Conservation (phyloP, 2,113 vertebrate genomes). For the Meriones unguiculatus region DNA sequence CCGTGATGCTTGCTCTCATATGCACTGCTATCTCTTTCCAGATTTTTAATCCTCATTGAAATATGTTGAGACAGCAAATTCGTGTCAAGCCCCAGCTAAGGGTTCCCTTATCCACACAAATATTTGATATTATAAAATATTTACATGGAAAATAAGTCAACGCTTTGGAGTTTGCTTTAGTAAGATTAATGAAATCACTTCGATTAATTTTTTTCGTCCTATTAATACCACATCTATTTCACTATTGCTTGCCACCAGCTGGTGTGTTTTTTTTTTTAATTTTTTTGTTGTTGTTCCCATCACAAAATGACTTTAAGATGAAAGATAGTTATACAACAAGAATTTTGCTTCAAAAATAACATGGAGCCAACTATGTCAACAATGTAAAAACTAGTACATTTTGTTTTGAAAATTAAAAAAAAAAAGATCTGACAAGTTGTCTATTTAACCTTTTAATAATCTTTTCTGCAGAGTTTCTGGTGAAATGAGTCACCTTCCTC, state of each 20-base stretch:
- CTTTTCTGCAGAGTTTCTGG: constrained; percentile 9
- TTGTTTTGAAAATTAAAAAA: constrained; percentile 73
- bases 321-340: constrained; percentile 76
- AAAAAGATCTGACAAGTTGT: constrained; percentile 59
- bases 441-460: constrained; percentile 52
- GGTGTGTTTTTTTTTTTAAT: constrained; percentile 28
- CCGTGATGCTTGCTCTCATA: background rate
- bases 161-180: constrained; percentile 52
- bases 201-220: background rate
- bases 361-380: constrained; percentile 80
- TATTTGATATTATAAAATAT: constrained; percentile 66
- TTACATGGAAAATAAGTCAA: constrained; percentile 54
- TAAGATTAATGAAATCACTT: constrained; percentile 61
- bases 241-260: constrained; percentile 71
- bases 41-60: background rate
- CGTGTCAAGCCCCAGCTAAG: constrained; percentile 1
- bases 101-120: constrained; percentile 33
- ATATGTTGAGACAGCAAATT: constrained; percentile 35
- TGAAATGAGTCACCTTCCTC: background rate
- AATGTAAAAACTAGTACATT: constrained; percentile 83
- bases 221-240: constrained; percentile 42
- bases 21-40: background rate
- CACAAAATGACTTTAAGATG: constrained; percentile 67
- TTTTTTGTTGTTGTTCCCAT: constrained; percentile 23
- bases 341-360: constrained; percentile 72